These are phyloP conservation scores for Coleophora flavipennella DNA, from an alignment of 2,888 invertebrate species.

Conservation along the genomic window DNA sequence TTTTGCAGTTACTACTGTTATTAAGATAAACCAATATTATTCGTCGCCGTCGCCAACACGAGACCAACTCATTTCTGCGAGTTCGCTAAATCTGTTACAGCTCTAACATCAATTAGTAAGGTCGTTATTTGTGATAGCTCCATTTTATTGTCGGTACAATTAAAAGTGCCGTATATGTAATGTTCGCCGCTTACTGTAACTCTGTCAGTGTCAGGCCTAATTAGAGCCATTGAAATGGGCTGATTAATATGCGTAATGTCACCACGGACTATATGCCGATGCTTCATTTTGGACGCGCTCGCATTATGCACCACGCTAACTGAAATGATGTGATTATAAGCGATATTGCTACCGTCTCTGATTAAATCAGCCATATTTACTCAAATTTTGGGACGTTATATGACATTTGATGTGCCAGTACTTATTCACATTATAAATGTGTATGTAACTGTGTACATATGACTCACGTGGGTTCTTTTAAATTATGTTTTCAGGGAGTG, in stretches of 20 bases:
- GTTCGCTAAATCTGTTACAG: conserved; percentile 7
- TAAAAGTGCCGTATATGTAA: conserved; percentile 21
- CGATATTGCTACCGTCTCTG: neutral
- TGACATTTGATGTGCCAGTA: neutral
- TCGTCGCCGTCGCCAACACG: conserved; percentile 21
- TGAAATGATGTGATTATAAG: conserved; percentile 42
- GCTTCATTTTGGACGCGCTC: conserved; percentile 46
- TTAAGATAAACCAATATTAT: conserved; percentile 31
- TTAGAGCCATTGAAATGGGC: conserved; percentile 65
- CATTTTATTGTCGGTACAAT: neutral
- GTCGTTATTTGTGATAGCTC: neutral
- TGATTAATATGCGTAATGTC: conserved; percentile 64
- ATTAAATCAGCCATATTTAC: too few species aligned
- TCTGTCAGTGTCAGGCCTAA: conserved; percentile 64
- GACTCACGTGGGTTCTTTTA: too few species aligned
- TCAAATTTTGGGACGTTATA: too few species aligned
- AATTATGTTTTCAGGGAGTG: too few species aligned
- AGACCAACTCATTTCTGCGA: conserved; percentile 13
- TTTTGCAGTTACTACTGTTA: conserved; percentile 19
- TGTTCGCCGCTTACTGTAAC: conserved; percentile 52
- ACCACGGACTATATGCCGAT: conserved; percentile 44
- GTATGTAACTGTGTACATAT: too few species aligned
- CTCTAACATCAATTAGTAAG: conserved; percentile 4
- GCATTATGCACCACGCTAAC: conserved; percentile 48
- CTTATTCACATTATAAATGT: neutral